Conservation (phyloP, 2,888 invertebrate species). For the Mantis religiosa region DNA sequence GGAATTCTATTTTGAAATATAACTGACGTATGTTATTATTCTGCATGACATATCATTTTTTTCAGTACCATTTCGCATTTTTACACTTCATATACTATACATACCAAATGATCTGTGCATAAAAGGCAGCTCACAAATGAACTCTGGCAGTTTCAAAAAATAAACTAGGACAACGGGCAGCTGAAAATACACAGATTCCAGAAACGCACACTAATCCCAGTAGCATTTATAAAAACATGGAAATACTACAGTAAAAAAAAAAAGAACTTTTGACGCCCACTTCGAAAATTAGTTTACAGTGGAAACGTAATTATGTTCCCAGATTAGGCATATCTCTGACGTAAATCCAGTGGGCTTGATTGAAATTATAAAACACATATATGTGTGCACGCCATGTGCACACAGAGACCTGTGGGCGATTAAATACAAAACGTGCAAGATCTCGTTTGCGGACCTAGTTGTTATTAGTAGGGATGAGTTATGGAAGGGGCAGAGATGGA, state of each 20-base stretch:
- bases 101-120: too few relatives aligned
- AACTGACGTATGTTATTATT: too few relatives aligned
- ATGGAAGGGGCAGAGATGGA: background rate
- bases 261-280: background rate
- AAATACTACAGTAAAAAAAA: background rate
- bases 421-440: background rate
- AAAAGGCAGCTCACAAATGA: too few relatives aligned
- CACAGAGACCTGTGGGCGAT: background rate
- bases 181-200: too few relatives aligned
- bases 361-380: background rate
- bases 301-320: background rate
- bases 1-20: too few relatives aligned
- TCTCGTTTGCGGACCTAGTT: background rate
- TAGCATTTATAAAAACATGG: too few relatives aligned
- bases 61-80: too few relatives aligned
- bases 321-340: background rate
- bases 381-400: background rate
- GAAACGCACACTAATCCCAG: too few relatives aligned
- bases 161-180: too few relatives aligned
- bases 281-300: background rate
- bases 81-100: too few relatives aligned
- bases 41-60: too few relatives aligned
- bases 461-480: background rate
- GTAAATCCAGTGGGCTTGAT: background rate
- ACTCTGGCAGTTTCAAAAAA: too few relatives aligned